Conservation (phyloP, 2,797 vertebrate species). For the Melanotaenia pygmaea region DNA sequence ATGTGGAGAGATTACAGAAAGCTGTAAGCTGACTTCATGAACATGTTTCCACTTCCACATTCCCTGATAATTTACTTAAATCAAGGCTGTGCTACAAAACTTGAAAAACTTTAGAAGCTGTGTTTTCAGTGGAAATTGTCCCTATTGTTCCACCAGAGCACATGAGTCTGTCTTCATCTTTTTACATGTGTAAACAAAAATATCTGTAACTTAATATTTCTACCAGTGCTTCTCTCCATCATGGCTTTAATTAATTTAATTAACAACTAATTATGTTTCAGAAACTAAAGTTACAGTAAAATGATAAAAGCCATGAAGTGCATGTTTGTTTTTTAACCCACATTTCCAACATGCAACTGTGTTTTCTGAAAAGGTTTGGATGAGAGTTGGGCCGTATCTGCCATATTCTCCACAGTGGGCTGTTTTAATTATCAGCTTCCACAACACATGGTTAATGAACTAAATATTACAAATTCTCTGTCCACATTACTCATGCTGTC, state of each 20-base stretch:
- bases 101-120: background rate
- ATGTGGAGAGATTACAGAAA: background rate
- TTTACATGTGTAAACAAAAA: background rate
- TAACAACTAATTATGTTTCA: constrained; percentile 35
- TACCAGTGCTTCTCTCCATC: background rate
- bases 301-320: background rate
- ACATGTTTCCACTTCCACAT: background rate
- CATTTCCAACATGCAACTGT: background rate
- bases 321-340: background rate
- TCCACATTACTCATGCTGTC: background rate
- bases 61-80: background rate
- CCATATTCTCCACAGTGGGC: background rate
- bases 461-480: background rate
- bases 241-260: constrained; percentile 31
- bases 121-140: background rate
- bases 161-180: background rate
- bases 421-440: background rate
- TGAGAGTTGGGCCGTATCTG: background rate
- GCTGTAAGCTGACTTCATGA: background rate
- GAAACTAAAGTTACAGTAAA: background rate
- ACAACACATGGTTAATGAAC: background rate
- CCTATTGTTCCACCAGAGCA: background rate
- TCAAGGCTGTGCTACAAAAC: background rate
- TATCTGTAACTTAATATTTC: background rate
- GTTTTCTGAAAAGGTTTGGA: background rate